Evolutionary conservation across 2,888 invertebrate genomes (phyloP).

Genomic region (Pimpla rufipes): DNA sequence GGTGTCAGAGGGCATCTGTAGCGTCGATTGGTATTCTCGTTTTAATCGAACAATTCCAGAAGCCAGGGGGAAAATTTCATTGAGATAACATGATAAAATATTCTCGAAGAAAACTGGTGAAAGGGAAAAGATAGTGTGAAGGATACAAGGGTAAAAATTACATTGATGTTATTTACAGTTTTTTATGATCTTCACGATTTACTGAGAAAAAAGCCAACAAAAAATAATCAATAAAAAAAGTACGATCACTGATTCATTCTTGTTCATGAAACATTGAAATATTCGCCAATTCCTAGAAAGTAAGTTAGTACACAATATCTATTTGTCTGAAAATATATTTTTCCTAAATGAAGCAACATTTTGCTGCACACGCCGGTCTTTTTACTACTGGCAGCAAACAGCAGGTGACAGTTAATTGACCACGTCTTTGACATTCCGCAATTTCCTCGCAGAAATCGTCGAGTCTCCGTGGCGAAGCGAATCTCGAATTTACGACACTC

Average conservation of each 20-base stretch:
- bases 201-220: too few relatives aligned
- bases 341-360: too few relatives aligned
- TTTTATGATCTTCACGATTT: not conserved
- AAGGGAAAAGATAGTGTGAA: not conserved
- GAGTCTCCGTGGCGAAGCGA: not conserved
- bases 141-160: not conserved
- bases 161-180: not conserved
- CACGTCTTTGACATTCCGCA: not conserved
- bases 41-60: constrained; percentile 10
- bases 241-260: too few relatives aligned
- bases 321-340: too few relatives aligned
- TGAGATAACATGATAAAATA: constrained; percentile 42
- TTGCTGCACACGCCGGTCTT: too few relatives aligned
- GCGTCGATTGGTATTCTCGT: constrained; percentile 12
- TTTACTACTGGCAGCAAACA: too few relatives aligned
- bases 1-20: not conserved
- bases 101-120: not conserved
- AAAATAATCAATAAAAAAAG: too few relatives aligned
- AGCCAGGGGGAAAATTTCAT: constrained; percentile 42
- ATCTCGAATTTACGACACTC: not conserved
- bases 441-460: not conserved
- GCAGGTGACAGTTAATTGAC: not conserved
- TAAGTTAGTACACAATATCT: too few relatives aligned
- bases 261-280: too few relatives aligned
- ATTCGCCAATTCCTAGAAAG: too few relatives aligned